Base-by-base conservation (phyloP, 1,140 invertebrate species). In the Drosophila nannoptera region DNA sequence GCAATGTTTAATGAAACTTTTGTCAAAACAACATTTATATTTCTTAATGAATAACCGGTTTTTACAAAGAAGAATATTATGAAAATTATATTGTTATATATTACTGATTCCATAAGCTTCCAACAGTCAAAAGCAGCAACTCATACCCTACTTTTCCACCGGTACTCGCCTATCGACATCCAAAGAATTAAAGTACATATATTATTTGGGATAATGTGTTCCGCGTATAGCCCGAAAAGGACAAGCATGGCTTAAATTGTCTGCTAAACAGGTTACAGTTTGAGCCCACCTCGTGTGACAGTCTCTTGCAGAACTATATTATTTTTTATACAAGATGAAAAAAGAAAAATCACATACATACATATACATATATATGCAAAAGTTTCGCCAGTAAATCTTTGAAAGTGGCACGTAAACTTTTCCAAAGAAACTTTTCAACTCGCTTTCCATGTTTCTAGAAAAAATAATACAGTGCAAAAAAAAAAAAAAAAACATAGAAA, bases 371-470 rank as follows among this genome's bases (percentile, higher is more conserved):
- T 40, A 50, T 40, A 67, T 58, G 81, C 68, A 77, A 86, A 86
- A 87, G 74, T 86, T 86, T 81, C 59, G 82, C 82, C 73, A 81
- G 77, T 86, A 86, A 86, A 86, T 87, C 77, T 86, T 86, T 86
- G 77, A 82, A 86, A 81, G 82, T 86, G 82, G 81, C 81, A 87
- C 77, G 86, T 84, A 84, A 84, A 84, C 82, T 84, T 84, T 86
- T 69, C 69, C 78, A 83, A 84, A 73, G 80, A 84, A 83, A 83
- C 78, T 83, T 68, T 36, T 56, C 46, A 29, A 43, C 65, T 54
- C 60, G 66, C 54, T 49, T 49, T 22, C 64, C 64, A 45, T 68
- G 63, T 59, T 76, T 82, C 78, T 73, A 69, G 48, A 74, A 77
- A 74, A 82, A 82, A 84, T 82, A 72, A 84, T 82, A 82, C 78